phyloP scores from a whole-genome alignment of 1,140 invertebrate species.

The Lucilia cuprina region DNA sequence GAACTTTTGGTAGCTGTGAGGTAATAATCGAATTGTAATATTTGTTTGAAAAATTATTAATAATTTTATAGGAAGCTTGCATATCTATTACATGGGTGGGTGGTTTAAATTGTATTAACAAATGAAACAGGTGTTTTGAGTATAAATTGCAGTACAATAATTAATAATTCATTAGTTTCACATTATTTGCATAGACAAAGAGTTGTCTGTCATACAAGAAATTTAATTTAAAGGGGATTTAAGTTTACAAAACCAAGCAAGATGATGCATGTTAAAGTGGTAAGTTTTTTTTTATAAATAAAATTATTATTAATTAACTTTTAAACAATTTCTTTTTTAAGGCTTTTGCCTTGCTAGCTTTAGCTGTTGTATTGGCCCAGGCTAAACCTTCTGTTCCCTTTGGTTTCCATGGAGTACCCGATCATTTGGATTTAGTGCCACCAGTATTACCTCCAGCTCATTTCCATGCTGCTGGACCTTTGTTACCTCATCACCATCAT shows the following conservation, averaged over 20 bases:
- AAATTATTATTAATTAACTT: neutral
- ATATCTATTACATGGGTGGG: neutral
- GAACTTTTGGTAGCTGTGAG: neutral
- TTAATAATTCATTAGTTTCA: slow-evolving; percentile 39
- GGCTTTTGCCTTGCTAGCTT: slow-evolving; percentile 36
- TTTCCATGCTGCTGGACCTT: slow-evolving; percentile 18
- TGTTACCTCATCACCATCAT: slow-evolving; percentile 17
- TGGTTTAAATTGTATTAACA: neutral
- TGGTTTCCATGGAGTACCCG: slow-evolving; percentile 39
- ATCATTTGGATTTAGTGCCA: slow-evolving; percentile 40
- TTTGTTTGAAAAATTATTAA: neutral
- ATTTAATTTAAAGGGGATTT: slow-evolving; percentile 10
- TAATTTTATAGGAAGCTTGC: neutral
- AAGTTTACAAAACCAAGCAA: slow-evolving; percentile 41
- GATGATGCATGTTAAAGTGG: slow-evolving; percentile 53
- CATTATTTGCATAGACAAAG: slow-evolving; percentile 38
- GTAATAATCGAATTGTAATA: neutral
- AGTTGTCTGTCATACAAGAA: slow-evolving; percentile 21
- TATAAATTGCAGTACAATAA: slow-evolving; percentile 38
- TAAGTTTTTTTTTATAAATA: slow-evolving; percentile 36
- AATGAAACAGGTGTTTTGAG: neutral
- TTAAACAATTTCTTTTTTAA: neutral
- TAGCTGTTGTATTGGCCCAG: slow-evolving; percentile 38
- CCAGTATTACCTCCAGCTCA: slow-evolving; percentile 40
- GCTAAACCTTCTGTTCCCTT: slow-evolving; percentile 53